Evolutionary conservation across 2,113 vertebrate species (phyloP).

Genomic region (Chionis minor): DNA sequence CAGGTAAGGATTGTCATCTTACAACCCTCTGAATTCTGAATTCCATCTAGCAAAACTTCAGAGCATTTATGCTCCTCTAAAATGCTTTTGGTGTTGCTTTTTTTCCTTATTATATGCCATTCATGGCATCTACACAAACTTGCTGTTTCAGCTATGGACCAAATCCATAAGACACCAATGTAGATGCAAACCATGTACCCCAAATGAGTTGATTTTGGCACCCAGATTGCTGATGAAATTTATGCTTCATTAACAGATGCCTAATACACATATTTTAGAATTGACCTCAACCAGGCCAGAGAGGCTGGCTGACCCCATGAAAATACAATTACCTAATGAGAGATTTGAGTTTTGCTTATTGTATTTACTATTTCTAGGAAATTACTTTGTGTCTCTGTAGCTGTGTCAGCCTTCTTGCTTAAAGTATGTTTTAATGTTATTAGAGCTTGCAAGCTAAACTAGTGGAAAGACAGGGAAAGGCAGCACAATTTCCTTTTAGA

Average conservation of each 20-base stretch:
- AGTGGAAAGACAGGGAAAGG: slow-evolving; percentile 55
- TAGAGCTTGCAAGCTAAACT: slow-evolving; percentile 58
- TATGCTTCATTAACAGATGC: slow-evolving; percentile 63
- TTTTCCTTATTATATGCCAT: neutral
- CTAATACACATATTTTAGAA: slow-evolving; percentile 57
- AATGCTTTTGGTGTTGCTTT: neutral
- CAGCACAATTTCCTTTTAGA: slow-evolving; percentile 67
- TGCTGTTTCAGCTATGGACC: slow-evolving; percentile 19
- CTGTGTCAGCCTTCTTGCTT: slow-evolving; percentile 12
- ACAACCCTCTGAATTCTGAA: neutral
- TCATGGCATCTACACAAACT: neutral
- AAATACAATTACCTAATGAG: slow-evolving; percentile 62
- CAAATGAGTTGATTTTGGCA: slow-evolving; percentile 67
- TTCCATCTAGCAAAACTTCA: neutral
- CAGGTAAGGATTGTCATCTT: neutral
- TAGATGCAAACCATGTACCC: slow-evolving; percentile 41
- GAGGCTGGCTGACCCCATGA: slow-evolving; percentile 52
- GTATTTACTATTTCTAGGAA: slow-evolving; percentile 69
- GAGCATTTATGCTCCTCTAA: neutral
- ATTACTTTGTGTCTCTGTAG: slow-evolving; percentile 52
- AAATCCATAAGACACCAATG: slow-evolving; percentile 28
- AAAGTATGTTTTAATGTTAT: slow-evolving; percentile 48
- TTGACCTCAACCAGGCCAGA: slow-evolving; percentile 50
- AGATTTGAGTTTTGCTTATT: slow-evolving; percentile 62
- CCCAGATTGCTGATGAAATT: slow-evolving; percentile 48